Base-by-base conservation (phyloP, 1,140 invertebrate species). In the Heterodera carotae region DNA sequence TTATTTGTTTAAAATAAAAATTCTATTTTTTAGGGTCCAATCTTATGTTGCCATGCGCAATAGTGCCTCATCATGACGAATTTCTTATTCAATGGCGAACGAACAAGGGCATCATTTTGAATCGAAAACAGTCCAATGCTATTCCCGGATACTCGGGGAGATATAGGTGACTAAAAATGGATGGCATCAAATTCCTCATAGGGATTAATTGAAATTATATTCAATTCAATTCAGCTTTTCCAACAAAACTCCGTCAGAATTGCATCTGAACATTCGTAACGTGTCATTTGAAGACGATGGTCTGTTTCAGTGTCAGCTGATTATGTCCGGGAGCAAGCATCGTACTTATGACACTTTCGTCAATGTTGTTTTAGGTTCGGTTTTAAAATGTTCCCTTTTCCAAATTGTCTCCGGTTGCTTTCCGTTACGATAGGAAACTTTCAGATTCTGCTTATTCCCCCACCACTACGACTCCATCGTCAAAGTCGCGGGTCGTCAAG, bases 221-320 rank as follows among this genome's bases (percentile, higher is more conserved):
- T 34, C 33, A 27, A 34, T 69, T 69, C n/a, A n/a, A n/a, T 73
- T 7, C 34, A 73, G 70, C 39, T 83, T 82, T 48, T 62, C 82
- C 33, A 64, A 68, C 39, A 75, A 84, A 6, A 53, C 59, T 22
- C 48, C 76, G 10, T 75, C 74, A n/a, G 82, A 83, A 67, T 62
- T 83, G 43, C 71, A 84, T 59, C 67, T 83, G 62, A 29, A 85
- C 27, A 85, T 83, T 31, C 53, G 70, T 29, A 81, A 79, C 15
- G 68, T 83, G n/a, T 56, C 72, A 3, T 53, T 83, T n/a, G 72
- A 60, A 4, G 83, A 83, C 53, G 82, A 83, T 59, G 82, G 82
- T 8, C 56, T 53, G 33, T 83, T 84, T 39, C 82, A 83, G 64
- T 83, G 82, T 33, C 82, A 83, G 56, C 69, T 82, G 76, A 27